A percentile compares a stretch with the other conserved stretches of the same genome.
Conservation (phyloP, 2,797 vertebrate genomes). For the Tadarida brasiliensis region DNA sequence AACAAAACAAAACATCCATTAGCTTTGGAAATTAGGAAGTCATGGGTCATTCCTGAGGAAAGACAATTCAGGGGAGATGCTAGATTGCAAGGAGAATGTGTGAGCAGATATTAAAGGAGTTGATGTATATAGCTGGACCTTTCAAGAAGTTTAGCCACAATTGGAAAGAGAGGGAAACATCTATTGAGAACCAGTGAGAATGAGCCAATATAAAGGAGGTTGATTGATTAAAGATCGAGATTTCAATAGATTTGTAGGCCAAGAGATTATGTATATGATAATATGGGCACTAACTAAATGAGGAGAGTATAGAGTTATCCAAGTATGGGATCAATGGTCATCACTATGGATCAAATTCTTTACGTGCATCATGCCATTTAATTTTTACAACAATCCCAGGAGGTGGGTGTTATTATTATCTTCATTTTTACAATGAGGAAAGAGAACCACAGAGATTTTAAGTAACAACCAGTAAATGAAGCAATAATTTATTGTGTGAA, state of each 20-base stretch:
- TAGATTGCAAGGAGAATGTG: neutral
- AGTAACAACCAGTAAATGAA: neutral
- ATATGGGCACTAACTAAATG: neutral
- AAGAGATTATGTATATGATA: neutral
- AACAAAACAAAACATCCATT: neutral
- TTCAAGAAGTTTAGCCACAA: neutral
- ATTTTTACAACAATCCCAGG: neutral
- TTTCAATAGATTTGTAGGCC: neutral
- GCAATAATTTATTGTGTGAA: neutral
- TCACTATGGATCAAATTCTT: neutral
- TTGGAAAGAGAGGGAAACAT: neutral
- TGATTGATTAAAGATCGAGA: neutral
- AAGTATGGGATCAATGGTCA: neutral
- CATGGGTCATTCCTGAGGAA: neutral
- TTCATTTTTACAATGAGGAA: neutral
- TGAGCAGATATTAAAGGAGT: neutral
- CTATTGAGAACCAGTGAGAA: neutral
- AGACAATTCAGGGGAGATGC: neutral
- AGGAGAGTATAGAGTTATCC: neutral
- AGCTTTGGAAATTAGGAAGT: neutral
- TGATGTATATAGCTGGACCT: neutral
- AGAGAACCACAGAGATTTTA: neutral
- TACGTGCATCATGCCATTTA: neutral
- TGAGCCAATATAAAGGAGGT: neutral
- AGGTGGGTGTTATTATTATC: neutral